A percentile compares a stretch with the other conserved stretches of the same genome.
These are phyloP conservation scores for Grammomys surdaster DNA, from an alignment of 2,113 vertebrate species.

Conservation along the genomic window DNA sequence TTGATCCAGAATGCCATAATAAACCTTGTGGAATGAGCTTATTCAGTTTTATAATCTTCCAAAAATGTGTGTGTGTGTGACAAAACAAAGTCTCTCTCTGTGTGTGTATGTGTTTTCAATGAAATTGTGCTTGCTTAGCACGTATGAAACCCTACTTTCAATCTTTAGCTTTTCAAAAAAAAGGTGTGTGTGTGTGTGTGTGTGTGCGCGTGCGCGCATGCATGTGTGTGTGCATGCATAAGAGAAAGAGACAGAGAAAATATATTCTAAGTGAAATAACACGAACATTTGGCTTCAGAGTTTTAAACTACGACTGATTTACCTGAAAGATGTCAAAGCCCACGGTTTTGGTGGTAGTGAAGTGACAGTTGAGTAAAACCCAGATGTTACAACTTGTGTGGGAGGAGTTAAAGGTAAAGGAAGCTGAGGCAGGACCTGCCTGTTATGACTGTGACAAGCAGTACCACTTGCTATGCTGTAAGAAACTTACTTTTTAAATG, in stretches of 20 bases:
- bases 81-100: neutral
- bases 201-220: neutral
- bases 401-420: neutral
- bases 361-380: neutral
- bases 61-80: neutral
- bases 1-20: neutral
- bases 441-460: neutral
- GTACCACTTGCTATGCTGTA: neutral
- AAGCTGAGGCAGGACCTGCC: neutral
- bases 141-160: neutral
- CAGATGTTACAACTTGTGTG: neutral
- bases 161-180: neutral
- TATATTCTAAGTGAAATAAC: neutral
- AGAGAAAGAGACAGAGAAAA: neutral
- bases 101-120: neutral
- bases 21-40: neutral
- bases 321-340: conserved; percentile 7
- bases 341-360: neutral
- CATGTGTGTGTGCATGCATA: neutral
- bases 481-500: conserved; percentile 20
- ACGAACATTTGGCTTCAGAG: neutral
- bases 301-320: neutral
- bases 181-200: neutral
- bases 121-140: neutral
- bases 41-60: neutral